Evolutionary conservation across 2,888 invertebrate genomes (phyloP), one percentile per base, ranked within the genome.

Genomic region (Erpobdella octoculata): DNA sequence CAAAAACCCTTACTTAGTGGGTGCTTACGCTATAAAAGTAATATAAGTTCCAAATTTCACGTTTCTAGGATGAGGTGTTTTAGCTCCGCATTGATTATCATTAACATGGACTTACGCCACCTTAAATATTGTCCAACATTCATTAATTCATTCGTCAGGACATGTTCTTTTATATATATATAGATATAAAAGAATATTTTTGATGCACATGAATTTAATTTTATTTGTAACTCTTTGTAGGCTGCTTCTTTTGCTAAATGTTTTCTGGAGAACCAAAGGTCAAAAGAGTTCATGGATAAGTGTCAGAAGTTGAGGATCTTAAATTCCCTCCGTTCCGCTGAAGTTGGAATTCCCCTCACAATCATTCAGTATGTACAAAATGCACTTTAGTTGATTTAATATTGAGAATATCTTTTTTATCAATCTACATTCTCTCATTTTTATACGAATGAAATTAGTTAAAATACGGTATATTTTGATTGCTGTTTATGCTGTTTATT

Each of bases 161-260:
- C n/a, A n/a, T n/a, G n/a, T n/a, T n/a, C n/a, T n/a, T n/a, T n/a
- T n/a, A n/a, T n/a, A n/a, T n/a, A n/a, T n/a, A n/a, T n/a, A n/a
- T n/a, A n/a, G n/a, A n/a, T n/a, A n/a, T n/a, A n/a, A n/a, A n/a
- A n/a, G n/a, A n/a, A n/a, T n/a, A n/a, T n/a, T n/a, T n/a, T n/a
- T n/a, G n/a, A n/a, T n/a, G n/a, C 28, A 21, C 59, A 28, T 2
- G 36, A n/a, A 12, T 38, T 25, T 8, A 66, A 33, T 36, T 21
- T 66, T 15, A 66, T 1, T 37, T 66, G 15, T 9, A 31, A 6
- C 12, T 28, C 5, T 28, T 35, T 21, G 21, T 78, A 90, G 89
- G 90, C 95, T 12, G 94, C 95, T 0, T 91, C 93, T 80, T 95
- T 94, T 85, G 96, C 96, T 8, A 95, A 94, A 85, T 91, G 92